Evolutionary conservation across 2,113 vertebrate genomes (phyloP).

Genomic region (Phalacrocorax pelagicus): DNA sequence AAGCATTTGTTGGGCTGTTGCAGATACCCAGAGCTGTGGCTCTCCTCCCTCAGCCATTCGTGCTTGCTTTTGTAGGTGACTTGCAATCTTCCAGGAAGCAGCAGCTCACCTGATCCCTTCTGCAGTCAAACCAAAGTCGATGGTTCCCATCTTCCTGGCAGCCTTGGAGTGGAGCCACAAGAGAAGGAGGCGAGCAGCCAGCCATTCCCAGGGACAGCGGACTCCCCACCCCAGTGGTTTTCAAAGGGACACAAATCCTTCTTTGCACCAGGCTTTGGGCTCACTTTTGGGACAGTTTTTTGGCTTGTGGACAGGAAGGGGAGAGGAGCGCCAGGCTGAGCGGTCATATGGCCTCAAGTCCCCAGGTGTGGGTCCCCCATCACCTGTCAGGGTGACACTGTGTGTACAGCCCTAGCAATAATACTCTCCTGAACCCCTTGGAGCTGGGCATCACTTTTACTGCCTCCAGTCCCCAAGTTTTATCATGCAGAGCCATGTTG

Average conservation of each 20-base stretch:
- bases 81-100: neutral
- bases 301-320: neutral
- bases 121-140: neutral
- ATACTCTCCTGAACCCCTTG: neutral
- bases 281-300: neutral
- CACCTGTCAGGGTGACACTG: accelerated
- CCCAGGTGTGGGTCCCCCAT: neutral
- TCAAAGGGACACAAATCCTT: neutral
- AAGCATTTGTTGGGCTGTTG: neutral
- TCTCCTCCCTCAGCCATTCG: accelerated
- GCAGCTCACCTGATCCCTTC: neutral
- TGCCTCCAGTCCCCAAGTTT: neutral
- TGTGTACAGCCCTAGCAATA: neutral
- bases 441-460: neutral
- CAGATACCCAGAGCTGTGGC: accelerated
- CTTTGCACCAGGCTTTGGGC: neutral
- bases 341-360: neutral
- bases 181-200: neutral
- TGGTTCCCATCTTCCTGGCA: neutral
- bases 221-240: neutral
- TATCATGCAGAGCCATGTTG: accelerated
- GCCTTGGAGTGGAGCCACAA: neutral
- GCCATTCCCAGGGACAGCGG: neutral
- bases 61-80: neutral
- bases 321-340: neutral